Evolutionary conservation across 2,888 invertebrate genomes (phyloP), one percentile per base, ranked within the genome.

Genomic region (Sarcophaga caerulescens): DNA sequence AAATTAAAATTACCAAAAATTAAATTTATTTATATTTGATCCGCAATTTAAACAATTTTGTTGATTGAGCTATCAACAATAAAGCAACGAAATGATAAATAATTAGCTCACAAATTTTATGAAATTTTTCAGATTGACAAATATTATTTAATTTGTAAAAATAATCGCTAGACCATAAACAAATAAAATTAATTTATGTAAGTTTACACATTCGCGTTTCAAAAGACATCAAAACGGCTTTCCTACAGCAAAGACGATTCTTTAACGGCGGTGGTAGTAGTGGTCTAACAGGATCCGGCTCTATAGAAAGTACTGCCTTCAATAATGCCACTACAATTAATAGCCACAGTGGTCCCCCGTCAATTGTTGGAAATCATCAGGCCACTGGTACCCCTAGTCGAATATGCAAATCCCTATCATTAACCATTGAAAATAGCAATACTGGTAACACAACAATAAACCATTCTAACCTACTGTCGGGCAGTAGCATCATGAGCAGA

Each of bases 141-240:
- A 52, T n/a, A n/a, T 14, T 52, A 17, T 52, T 17, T 14, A 17
- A 14, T 52, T 14, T 52, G 4, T 52, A 35, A 35, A 8, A 35
- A 35, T 35, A 52, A 52, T 14, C 52, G 2, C 1, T 47, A 12
- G 14, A 47, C 6, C 4, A 14, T 47, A 47, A 52, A 52, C 4
- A 52, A 52, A 52, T 4, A 52, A 17, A 52, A 52, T 52, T 52
- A 52, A 14, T 17, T 52, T 14, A 52, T 35, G 10, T 35, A 10
- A 35, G 8, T 35, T 35, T 35, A 10, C 10, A 35, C 35, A 35
- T 10, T 14, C 52, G 52, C 17, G 52, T 14, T 52, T 14, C 10
- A 52, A 52, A 52, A 52, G 52, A 17, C 73, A 69, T 65, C 76
- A 88, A 82, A 83, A 87, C 85, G 88, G 87, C 88, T 78, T 88